A percentile compares a stretch with the other conserved stretches of the same genome.
Conservation (phyloP, 2,888 invertebrate genomes). For the Plebejus anna region DNA sequence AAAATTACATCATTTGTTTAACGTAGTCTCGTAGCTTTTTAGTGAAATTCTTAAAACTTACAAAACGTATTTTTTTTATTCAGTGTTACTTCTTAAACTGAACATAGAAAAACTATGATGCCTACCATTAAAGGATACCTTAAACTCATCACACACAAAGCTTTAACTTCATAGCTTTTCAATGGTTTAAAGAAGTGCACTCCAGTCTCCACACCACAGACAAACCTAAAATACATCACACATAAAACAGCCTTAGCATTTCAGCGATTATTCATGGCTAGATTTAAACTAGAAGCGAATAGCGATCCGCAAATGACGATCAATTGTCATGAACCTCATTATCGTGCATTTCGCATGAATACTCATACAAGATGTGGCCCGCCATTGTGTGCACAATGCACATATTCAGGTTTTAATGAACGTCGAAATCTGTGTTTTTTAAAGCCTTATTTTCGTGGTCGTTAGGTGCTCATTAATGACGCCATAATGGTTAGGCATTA, state of each 20-base stretch:
- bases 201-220: background rate
- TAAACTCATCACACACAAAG: too few species aligned
- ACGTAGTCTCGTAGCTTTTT: too few species aligned
- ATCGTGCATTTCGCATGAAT: slow-evolving; percentile 12
- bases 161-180: too few species aligned
- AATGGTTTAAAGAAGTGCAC: background rate
- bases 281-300: background rate
- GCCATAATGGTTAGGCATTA: slow-evolving; percentile 76
- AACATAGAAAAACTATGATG: too few species aligned
- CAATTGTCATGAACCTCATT: slow-evolving; percentile 21
- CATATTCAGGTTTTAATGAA: slow-evolving; percentile 39
- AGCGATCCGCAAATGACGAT: slow-evolving; percentile 6
- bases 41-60: too few species aligned
- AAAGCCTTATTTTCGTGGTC: slow-evolving; percentile 50
- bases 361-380: slow-evolving; percentile 16
- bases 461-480: slow-evolving; percentile 73
- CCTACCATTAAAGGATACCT: too few species aligned
- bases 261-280: background rate
- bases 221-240: background rate
- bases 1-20: too few species aligned
- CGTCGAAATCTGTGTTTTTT: slow-evolving; percentile 42
- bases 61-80: too few species aligned
- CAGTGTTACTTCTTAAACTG: too few species aligned
- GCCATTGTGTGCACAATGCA: slow-evolving; percentile 30
- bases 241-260: background rate